Conservation (phyloP, 2,888 invertebrate species). For the Ophraella communa region DNA sequence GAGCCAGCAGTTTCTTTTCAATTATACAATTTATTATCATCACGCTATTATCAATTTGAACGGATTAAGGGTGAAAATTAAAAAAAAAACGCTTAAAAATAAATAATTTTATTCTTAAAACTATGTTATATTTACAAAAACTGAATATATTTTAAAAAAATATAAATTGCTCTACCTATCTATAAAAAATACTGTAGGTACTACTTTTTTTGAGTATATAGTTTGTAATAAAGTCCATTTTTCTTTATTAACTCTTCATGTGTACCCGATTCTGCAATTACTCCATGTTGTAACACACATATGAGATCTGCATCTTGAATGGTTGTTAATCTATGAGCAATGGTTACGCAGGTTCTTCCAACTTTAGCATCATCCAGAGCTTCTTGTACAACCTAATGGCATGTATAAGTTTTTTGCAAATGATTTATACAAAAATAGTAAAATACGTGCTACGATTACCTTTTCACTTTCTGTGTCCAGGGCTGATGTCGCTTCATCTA, state of each 20-base stretch:
- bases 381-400: constrained; percentile 78
- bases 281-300: constrained; percentile 75
- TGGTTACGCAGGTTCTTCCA: constrained; percentile 84
- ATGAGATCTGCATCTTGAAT: constrained; percentile 82
- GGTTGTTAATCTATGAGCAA: constrained; percentile 86
- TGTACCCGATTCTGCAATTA: constrained; percentile 73
- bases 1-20: too few species aligned
- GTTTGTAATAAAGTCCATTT: constrained; percentile 69
- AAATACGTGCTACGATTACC: constrained; percentile 60
- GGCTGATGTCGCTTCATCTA: constrained; percentile 91
- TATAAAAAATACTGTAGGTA: not conserved
- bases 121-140: not conserved
- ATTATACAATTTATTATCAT: too few species aligned
- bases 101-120: too few species aligned
- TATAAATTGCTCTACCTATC: not conserved
- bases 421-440: too few species aligned
- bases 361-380: constrained; percentile 82
- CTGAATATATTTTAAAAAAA: not conserved
- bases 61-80: too few species aligned
- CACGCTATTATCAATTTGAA: too few species aligned
- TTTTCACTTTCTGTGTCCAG: constrained; percentile 87
- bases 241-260: constrained; percentile 70
- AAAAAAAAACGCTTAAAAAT: too few species aligned
- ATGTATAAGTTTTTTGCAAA: too few species aligned
- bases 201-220: constrained; percentile 40